Percentiles rank a stretch among this genome's conserved stretches.
These are phyloP conservation scores for Cephonodes hylas DNA, from an alignment of 2,888 invertebrate species.

Conservation along the genomic window DNA sequence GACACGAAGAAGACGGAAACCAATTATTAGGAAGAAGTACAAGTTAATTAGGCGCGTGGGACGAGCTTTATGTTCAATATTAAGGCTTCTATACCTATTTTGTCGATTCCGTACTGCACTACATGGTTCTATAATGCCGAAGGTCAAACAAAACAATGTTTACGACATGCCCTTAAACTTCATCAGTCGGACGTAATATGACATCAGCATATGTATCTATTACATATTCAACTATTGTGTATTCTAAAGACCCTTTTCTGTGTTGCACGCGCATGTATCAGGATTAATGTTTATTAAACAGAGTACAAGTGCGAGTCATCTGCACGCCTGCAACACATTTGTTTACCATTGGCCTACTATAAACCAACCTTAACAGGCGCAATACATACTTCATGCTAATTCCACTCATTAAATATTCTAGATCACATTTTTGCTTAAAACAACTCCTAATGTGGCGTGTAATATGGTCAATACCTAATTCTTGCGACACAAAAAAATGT, in stretches of 20 bases:
- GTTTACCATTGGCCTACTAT: constrained; percentile 42
- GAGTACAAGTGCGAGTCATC: constrained; percentile 53
- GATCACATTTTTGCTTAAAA: neutral
- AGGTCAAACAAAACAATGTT: neutral
- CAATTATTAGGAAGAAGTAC: neutral
- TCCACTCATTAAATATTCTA: neutral
- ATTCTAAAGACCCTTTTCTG: neutral
- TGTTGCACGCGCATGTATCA: constrained; percentile 26
- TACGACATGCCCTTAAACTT: neutral
- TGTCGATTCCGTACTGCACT: neutral
- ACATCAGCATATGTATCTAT: neutral
- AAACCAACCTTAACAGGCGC: constrained; percentile 19
- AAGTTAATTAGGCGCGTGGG: neutral
- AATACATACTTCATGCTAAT: neutral
- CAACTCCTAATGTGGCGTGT: neutral
- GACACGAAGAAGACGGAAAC: neutral
- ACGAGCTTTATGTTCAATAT: neutral
- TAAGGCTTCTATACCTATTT: neutral
- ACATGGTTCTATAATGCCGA: neutral
- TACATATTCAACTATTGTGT: neutral
- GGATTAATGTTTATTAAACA: constrained; percentile 65
- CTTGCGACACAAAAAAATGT: neutral
- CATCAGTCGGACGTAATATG: neutral
- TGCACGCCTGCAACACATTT: constrained; percentile 47
- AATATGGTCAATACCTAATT: neutral